Conservation (phyloP, 2,888 invertebrate genomes). For the Nymphalis polychloros region DNA sequence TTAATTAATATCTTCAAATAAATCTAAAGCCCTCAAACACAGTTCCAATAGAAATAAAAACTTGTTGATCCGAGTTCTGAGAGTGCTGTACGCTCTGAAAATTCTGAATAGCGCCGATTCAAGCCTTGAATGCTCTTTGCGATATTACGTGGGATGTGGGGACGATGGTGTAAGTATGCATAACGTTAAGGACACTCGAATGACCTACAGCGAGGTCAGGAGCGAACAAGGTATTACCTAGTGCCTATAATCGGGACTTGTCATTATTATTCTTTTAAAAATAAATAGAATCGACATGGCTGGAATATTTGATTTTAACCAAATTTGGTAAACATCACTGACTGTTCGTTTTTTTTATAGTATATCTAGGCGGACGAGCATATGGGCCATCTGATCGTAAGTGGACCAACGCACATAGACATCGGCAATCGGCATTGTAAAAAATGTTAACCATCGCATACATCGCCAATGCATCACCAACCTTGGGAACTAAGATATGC, state of each 20-base stretch:
- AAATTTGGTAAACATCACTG: too few species aligned
- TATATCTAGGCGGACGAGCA: too few species aligned
- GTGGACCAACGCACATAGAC: too few species aligned
- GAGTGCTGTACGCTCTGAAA: constrained; percentile 18
- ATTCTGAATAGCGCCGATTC: constrained; percentile 16
- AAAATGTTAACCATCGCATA: too few species aligned
- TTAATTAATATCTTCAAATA: constrained; percentile 7
- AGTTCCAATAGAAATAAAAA: constrained; percentile 1
- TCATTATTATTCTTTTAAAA: not conserved
- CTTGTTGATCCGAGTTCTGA: constrained; percentile 10
- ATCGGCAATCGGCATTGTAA: too few species aligned
- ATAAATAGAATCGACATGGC: not conserved
- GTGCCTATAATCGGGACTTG: not conserved
- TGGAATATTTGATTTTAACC: too few species aligned
- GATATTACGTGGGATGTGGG: not conserved
- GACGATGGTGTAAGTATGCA: not conserved
- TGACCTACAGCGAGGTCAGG: not conserved
- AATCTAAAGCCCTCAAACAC: not conserved
- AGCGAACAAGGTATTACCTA: not conserved
- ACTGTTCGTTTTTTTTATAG: too few species aligned
- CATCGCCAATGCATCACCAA: too few species aligned
- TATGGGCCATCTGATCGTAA: too few species aligned
- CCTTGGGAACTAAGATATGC: too few species aligned
- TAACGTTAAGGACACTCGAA: constrained; percentile 18
- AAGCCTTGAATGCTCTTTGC: constrained; percentile 13